phyloP scores from a whole-genome alignment of 2,888 invertebrate genomes.

The Aplocera efformata region DNA sequence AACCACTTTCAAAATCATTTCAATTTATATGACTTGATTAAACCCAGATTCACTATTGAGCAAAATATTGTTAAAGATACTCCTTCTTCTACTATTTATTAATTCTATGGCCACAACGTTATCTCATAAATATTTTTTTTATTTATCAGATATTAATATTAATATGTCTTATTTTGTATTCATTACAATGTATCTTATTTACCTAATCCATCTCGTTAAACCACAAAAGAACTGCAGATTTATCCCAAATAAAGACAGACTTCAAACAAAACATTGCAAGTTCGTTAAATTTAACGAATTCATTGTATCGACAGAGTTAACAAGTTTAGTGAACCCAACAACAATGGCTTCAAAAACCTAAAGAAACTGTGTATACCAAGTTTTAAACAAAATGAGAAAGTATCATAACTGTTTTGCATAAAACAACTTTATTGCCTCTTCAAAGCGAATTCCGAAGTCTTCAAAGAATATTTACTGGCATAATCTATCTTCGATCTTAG shows the following conservation, averaged over 20 bases:
- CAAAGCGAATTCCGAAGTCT: conserved; percentile 8
- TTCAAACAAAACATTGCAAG: not conserved
- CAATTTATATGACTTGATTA: too few species aligned
- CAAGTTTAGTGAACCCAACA: conserved; percentile 16
- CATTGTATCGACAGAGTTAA: conserved; percentile 10
- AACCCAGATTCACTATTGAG: too few species aligned
- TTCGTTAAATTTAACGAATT: conserved; percentile 6
- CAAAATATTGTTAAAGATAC: too few species aligned
- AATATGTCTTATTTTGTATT: too few species aligned
- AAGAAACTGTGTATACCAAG: not conserved
- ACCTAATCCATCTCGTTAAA: too few species aligned
- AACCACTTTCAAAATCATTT: too few species aligned
- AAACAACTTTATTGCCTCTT: conserved; percentile 7
- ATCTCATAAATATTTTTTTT: too few species aligned
- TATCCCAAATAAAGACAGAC: not conserved
- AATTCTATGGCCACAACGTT: too few species aligned
- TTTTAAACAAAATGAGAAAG: conserved; percentile 20
- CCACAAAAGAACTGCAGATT: not conserved
- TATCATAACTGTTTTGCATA: conserved; percentile 6
- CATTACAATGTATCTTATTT: too few species aligned
- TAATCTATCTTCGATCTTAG: conserved; percentile 10
- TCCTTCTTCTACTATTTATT: too few species aligned
- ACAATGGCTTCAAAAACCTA: not conserved
- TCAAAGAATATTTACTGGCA: conserved; percentile 8
- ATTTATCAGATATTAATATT: too few species aligned